Evolutionary conservation across 2,888 invertebrate species (phyloP).

Genomic region (Meganola albula): DNA sequence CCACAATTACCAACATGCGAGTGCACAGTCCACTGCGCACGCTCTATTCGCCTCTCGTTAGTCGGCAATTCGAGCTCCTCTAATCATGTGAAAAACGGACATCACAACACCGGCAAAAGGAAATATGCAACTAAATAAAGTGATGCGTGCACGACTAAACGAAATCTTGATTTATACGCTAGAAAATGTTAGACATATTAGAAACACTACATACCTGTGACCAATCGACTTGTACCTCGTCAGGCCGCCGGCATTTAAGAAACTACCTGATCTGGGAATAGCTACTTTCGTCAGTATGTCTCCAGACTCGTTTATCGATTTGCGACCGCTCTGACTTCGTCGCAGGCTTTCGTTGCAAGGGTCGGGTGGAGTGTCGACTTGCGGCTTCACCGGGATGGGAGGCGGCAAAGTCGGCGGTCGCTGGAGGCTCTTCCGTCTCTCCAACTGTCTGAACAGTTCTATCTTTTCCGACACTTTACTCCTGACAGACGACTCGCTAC

Average conservation of each 20-base stretch:
- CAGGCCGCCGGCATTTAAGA: slow-evolving; percentile 87
- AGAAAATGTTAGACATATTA: slow-evolving; percentile 35
- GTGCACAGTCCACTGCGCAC: slow-evolving; percentile 58
- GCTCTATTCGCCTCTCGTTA: slow-evolving; percentile 47
- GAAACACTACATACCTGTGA: slow-evolving; percentile 74
- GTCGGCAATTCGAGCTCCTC: slow-evolving; percentile 41
- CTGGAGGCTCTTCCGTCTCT: slow-evolving; percentile 64
- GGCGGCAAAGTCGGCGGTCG: slow-evolving; percentile 71
- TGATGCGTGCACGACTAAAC: slow-evolving; percentile 25
- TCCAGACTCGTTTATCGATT: slow-evolving; percentile 79
- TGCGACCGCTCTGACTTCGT: slow-evolving; percentile 67
- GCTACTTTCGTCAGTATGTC: slow-evolving; percentile 92
- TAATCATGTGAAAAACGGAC: slow-evolving; percentile 39
- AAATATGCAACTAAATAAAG: slow-evolving; percentile 42
- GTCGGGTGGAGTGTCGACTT: slow-evolving; percentile 40
- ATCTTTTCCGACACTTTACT: slow-evolving; percentile 75
- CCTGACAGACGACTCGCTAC: slow-evolving; percentile 63
- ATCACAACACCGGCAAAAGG: slow-evolving; percentile 43
- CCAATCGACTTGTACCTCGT: slow-evolving; percentile 85
- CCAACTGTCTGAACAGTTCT: slow-evolving; percentile 67
- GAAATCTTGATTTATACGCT: slow-evolving; percentile 32
- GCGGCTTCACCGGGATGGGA: slow-evolving; percentile 64
- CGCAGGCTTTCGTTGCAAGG: slow-evolving; percentile 56
- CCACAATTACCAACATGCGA: slow-evolving; percentile 62
- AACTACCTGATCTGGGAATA: slow-evolving; percentile 90